Evolutionary conservation across 2,888 invertebrate genomes (phyloP).

Genomic region (Plagiodera versicolora): DNA sequence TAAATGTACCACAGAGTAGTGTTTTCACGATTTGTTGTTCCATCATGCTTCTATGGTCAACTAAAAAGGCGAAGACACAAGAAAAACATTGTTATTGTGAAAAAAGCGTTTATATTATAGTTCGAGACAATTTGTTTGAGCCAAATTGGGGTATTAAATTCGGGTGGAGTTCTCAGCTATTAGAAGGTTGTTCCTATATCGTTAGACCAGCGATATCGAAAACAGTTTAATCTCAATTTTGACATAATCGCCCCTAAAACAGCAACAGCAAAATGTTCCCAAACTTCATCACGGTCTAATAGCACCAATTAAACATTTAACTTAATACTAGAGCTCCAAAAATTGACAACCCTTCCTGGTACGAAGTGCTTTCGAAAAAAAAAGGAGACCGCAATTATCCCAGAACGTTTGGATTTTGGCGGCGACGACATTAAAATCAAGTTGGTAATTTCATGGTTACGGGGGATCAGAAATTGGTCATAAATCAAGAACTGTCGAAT

Average conservation of each 20-base stretch:
- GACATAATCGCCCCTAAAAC: slow-evolving; percentile 16
- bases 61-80: no score
- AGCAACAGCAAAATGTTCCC: background rate
- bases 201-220: background rate
- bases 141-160: no score
- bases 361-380: slow-evolving; percentile 1
- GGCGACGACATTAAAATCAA: slow-evolving; percentile 15
- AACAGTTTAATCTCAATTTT: slow-evolving; percentile 13
- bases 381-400: slow-evolving; percentile 13
- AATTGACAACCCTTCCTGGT: slow-evolving; percentile 26
- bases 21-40: no score
- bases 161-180: background rate
- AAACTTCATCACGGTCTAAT: slow-evolving; percentile 20
- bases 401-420: slow-evolving; percentile 21
- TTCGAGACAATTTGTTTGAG: no score
- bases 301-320: slow-evolving; percentile 37
- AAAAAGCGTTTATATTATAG: no score
- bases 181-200: background rate
- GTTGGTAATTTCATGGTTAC: slow-evolving; percentile 18
- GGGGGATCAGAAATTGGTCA: slow-evolving; percentile 12
- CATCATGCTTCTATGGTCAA: no score
- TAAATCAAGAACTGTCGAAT: slow-evolving; percentile 5
- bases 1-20: no score
- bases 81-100: no score
- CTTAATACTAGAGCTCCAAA: slow-evolving; percentile 31